Percentiles rank a stretch among this genome's conserved stretches.
These are phyloP conservation scores for Enoplosus armatus DNA, from an alignment of 2,797 vertebrate genomes.

Conservation along the genomic window DNA sequence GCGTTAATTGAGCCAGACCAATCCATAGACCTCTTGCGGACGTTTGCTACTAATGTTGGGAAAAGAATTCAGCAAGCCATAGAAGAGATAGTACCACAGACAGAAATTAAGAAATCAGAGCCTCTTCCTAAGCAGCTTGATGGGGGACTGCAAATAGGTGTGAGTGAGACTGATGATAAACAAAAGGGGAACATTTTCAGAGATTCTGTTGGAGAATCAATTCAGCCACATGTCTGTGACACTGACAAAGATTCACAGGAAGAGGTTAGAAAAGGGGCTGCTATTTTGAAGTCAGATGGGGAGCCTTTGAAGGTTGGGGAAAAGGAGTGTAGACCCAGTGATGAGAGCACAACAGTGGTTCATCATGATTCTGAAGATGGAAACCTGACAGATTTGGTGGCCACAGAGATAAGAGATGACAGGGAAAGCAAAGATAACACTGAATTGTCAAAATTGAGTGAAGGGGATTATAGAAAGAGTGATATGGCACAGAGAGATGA, in stretches of 20 bases:
- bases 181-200: not conserved
- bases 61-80: slow-evolving; percentile 81
- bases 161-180: slow-evolving; percentile 19
- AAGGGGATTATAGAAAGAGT: not conserved
- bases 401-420: slow-evolving; percentile 8
- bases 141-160: slow-evolving; percentile 23
- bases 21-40: slow-evolving; percentile 77
- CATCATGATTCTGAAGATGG: not conserved
- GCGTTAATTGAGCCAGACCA: slow-evolving; percentile 52
- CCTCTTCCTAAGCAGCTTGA: slow-evolving; percentile 16
- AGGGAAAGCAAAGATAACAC: slow-evolving; percentile 13
- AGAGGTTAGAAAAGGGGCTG: slow-evolving; percentile 12
- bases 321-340: not conserved
- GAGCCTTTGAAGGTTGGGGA: not conserved
- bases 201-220: slow-evolving; percentile 11
- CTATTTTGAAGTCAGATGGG: slow-evolving; percentile 8
- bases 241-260: slow-evolving; percentile 9
- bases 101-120: slow-evolving; percentile 21
- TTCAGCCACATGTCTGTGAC: not conserved
- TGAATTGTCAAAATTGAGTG: not conserved
- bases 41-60: slow-evolving; percentile 81
- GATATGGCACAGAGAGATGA: slow-evolving; percentile 10
- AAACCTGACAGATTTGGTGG: slow-evolving; percentile 8
- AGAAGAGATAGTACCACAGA: slow-evolving; percentile 67
- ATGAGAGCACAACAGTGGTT: slow-evolving; percentile 9